Evolutionary conservation across 1,140 invertebrate genomes (phyloP), one percentile per base, ranked within the genome.

Genomic region (Pachypsylla venusta): DNA sequence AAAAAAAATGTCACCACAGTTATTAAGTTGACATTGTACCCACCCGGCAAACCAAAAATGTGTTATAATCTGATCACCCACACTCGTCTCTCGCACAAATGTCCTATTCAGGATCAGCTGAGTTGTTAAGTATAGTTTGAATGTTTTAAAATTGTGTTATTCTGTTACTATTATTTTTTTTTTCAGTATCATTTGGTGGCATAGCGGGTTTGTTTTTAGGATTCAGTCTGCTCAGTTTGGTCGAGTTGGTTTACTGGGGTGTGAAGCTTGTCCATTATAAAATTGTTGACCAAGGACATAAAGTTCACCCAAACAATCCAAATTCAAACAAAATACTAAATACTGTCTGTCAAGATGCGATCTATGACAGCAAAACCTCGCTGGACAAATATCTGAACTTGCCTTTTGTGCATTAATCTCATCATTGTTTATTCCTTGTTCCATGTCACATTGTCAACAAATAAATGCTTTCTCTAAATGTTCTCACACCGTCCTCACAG

Each of bases 161-260:
- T 35, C 30, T 35, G 30, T 10, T 10, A 48, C 42, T n/a, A 53
- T 53, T 58, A 28, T 24, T 59, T 24, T 30, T 59, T 56, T 2
- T 61, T 63, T 19, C 57, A 68, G 67, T 67, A 4, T 63, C 63
- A 24, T 64, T 69, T 55, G 67, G 67, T n/a, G 67, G 67, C 3
- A 67, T 67, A 55, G 67, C 66, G 2, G 66, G 67, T 10, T 57
- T 69, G 20, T 69, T 69, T 54, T 57, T 69, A 13, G 67, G 67
- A 48, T 66, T 67, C 19, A 69, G 67, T 58, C 40, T 69, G 10
- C 60, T 69, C 7, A 67, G 64, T 48, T 59, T 67, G n/a, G 61
- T 67, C 2, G 67, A 69, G 42, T 42, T 67, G 13, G 26, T 65
- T 10, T 69, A 67, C 40, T 69, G 66, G 66, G 28, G 40, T 2